phyloP scores from a whole-genome alignment of 2,113 vertebrate genomes.

The Jaculus jaculus region DNA sequence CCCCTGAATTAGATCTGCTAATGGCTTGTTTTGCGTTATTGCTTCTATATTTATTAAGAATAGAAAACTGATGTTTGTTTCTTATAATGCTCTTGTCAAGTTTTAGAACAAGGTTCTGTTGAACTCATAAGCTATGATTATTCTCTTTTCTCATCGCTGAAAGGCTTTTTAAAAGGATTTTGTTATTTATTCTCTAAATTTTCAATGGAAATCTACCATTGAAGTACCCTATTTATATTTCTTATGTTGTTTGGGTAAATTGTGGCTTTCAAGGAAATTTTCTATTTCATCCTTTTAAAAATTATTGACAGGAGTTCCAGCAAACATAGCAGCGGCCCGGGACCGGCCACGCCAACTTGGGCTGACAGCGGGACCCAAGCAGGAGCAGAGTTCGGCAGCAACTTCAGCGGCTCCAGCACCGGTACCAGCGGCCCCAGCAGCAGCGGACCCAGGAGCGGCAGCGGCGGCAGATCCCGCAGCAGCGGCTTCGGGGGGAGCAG shows the following conservation, averaged over 20 bases:
- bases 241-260: conserved; percentile 21
- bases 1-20: background rate
- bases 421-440: too few relatives aligned
- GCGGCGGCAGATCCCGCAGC: too few relatives aligned
- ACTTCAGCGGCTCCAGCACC: too few relatives aligned
- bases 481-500: too few relatives aligned
- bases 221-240: background rate
- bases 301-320: background rate
- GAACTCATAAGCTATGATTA: background rate
- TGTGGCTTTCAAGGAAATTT: conserved; percentile 1
- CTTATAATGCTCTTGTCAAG: background rate
- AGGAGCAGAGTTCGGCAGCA: too few relatives aligned
- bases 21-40: background rate
- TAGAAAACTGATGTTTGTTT: background rate
- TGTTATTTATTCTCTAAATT: background rate
- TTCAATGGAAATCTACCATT: background rate
- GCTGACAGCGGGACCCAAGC: too few relatives aligned
- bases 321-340: too few relatives aligned
- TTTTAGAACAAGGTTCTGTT: background rate
- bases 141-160: background rate
- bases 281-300: background rate
- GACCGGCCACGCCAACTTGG: too few relatives aligned
- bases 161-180: background rate
- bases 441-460: too few relatives aligned
- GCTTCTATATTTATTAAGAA: background rate